Conservation (phyloP, 1,140 invertebrate species). For the Galleria mellonella region DNA sequence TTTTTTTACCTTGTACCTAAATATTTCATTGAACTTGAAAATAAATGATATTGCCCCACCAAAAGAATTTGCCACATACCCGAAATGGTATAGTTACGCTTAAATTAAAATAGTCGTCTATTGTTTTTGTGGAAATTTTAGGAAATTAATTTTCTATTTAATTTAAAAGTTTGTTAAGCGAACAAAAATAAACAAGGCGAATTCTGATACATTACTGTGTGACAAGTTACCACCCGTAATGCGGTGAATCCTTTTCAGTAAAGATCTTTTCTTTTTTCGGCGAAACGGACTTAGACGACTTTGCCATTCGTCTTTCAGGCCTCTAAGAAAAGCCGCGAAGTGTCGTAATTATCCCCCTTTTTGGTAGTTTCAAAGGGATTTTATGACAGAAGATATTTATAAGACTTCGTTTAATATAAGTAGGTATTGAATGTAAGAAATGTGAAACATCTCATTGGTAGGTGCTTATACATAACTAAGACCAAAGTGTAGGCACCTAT, state of each 20-base stretch:
- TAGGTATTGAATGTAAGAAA: too few species aligned
- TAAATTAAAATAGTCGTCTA: too few species aligned
- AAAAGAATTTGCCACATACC: too few species aligned
- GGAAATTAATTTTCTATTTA: too few species aligned
- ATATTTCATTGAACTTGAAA: too few species aligned
- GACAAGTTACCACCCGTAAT: slow-evolving; percentile 29
- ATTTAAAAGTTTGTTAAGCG: too few species aligned
- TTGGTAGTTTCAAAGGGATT: slow-evolving; percentile 31
- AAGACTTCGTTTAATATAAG: too few species aligned
- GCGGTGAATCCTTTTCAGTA: slow-evolving; percentile 57
- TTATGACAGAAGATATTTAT: slow-evolving; percentile 4
- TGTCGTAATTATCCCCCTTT: slow-evolving; percentile 58
- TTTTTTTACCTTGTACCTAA: too few species aligned
- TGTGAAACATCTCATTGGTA: background rate
- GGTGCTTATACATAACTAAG: slow-evolving; percentile 6
- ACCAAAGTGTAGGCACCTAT: too few species aligned
- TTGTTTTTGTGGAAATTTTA: too few species aligned
- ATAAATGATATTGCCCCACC: too few species aligned
- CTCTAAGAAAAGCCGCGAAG: slow-evolving; percentile 59
- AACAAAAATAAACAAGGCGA: background rate
- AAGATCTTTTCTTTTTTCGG: slow-evolving; percentile 58
- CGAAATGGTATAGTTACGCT: too few species aligned
- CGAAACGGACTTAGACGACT: slow-evolving; percentile 64
- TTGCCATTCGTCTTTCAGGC: slow-evolving; percentile 58
- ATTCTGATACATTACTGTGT: slow-evolving; percentile 26